A percentile compares a stretch with the other conserved stretches of the same genome.
Evolutionary conservation across 1,140 invertebrate species (phyloP).

Genomic region (Branchinecta lindahli): DNA sequence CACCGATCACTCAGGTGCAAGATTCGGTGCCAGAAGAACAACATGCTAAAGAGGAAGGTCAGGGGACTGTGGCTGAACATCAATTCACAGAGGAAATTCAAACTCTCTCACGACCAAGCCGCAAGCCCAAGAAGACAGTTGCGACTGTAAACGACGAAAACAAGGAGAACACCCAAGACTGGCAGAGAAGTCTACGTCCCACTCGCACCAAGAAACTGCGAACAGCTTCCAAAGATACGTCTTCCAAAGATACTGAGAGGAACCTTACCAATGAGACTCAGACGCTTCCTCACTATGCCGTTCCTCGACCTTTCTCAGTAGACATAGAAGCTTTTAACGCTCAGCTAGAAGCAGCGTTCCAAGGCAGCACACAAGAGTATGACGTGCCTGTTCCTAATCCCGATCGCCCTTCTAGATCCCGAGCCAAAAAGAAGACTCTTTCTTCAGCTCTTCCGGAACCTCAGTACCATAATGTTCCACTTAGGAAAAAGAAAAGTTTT

Average conservation of each 20-base stretch:
- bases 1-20: too few species aligned
- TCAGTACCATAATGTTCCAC: neutral
- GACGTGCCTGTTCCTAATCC: slow-evolving; percentile 5
- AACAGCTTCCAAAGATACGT: neutral
- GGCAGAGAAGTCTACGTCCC: neutral
- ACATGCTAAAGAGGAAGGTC: too few species aligned
- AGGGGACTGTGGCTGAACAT: too few species aligned
- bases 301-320: neutral
- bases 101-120: too few species aligned
- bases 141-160: too few species aligned
- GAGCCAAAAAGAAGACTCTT: slow-evolving; percentile 14
- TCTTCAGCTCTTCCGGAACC: neutral
- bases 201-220: neutral
- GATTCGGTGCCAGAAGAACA: too few species aligned
- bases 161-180: too few species aligned
- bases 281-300: neutral
- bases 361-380: slow-evolving; percentile 10
- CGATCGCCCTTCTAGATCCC: slow-evolving; percentile 17
- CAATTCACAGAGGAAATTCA: too few species aligned
- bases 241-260: too few species aligned
- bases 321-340: neutral
- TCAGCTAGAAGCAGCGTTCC: slow-evolving; percentile 15
- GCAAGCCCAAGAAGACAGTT: too few species aligned
- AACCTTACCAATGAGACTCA: too few species aligned
- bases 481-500: slow-evolving; percentile 11